Evolutionary conservation across 2,113 vertebrate genomes (phyloP).

Genomic region (Nesogale talazaci): DNA sequence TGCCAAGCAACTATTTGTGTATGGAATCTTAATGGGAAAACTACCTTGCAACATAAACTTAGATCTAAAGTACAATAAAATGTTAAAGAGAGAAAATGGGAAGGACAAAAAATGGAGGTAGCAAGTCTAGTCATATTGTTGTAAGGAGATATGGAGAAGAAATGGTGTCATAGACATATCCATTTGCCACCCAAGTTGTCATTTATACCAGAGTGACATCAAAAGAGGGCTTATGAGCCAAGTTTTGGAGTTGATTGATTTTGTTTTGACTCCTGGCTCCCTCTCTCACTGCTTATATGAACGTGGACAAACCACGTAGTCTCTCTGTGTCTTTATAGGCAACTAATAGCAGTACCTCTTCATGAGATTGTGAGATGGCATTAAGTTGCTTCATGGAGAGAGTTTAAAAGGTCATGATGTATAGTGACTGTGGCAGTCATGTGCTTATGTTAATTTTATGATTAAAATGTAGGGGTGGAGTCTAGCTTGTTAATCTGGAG

Average conservation of each 20-base stretch:
- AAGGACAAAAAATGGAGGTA: not conserved
- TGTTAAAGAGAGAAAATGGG: not conserved
- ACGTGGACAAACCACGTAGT: not conserved
- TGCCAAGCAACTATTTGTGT: too few species aligned
- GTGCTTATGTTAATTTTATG: too few species aligned
- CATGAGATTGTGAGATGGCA: not conserved
- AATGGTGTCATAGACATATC: not conserved
- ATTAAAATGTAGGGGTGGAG: too few species aligned
- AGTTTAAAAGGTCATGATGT: not conserved
- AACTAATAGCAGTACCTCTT: not conserved
- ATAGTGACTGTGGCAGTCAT: too few species aligned
- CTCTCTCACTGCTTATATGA: not conserved
- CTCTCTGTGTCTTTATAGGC: not conserved
- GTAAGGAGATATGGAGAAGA: not conserved
- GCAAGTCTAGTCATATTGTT: not conserved
- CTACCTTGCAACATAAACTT: too few species aligned
- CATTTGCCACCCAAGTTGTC: not conserved
- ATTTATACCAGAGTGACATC: not conserved
- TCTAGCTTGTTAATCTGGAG: too few species aligned
- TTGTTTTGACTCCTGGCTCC: constrained; percentile 10
- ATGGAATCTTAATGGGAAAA: too few species aligned
- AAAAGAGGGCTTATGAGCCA: not conserved
- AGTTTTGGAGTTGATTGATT: not conserved
- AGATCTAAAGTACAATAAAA: too few species aligned
- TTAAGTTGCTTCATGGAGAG: not conserved